Evolutionary conservation across 2,888 invertebrate species (phyloP), one percentile per base, ranked within the genome.

Genomic region (Acanthococcus lagerstroemiae): DNA sequence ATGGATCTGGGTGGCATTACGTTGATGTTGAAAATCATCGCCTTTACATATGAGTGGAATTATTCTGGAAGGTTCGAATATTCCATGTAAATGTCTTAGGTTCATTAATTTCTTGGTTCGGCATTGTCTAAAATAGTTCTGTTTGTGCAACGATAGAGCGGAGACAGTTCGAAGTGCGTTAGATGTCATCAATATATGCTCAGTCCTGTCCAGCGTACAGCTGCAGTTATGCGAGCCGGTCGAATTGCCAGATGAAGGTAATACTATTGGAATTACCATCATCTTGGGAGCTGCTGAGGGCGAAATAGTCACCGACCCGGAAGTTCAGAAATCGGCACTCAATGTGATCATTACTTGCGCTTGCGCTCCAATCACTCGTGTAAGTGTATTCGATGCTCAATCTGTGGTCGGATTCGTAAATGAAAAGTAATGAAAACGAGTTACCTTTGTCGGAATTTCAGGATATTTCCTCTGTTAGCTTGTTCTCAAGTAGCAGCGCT

Each of bases 331-430:
- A 72, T 87, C 94, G 0, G 95, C 96, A 0, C 79, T 97, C 1
- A 84, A 88, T 71, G 90, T 94, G 21, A 82, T 97, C 66, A 90
- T 93, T 61, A 95, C 95, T 77, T 95, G 94, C 76, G 91, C 95
- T 1, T 95, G 94, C 78, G 91, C 92, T 2, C 95, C 95, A 0
- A 84, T 89, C 12, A 84, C 86, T 69, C 81, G 89, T 76, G 89
- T 90, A 75, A 78, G 80, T 75, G 55, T 55, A 26, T 55, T 55
- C 21, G 15, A n/a, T n/a, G 17, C 7, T 21, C 7, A 12, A 7
- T 50, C 7, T 37, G 37, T 37, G 12, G 7, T 37, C 37, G 37
- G 12, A 37, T 37, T 9, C 9, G 9, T 7, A 37, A 12, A 7
- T 37, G 37, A 37, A 37, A 37, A 37, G 37, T 37, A 37, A 9